Conservation (phyloP, 2,797 vertebrate species). For the Oceanodroma leucorhoa region DNA sequence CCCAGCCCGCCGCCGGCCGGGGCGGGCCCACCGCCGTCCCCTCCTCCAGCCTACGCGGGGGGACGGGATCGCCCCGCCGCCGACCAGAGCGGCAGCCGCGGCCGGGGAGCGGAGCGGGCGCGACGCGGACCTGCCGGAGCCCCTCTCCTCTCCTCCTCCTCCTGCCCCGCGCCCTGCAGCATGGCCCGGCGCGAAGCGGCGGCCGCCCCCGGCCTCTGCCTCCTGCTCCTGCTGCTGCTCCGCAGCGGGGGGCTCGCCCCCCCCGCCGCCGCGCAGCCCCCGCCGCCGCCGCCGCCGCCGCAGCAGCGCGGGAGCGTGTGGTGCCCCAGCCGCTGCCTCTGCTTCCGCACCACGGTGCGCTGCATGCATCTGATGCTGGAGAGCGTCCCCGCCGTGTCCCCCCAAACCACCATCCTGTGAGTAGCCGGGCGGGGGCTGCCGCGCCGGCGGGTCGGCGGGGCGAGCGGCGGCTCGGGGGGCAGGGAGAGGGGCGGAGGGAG, state of each 20-base stretch:
- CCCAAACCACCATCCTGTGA: conserved; percentile 95
- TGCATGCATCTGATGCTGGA: conserved; percentile 97
- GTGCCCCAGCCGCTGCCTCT: conserved; percentile 94
- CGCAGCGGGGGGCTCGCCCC: conserved; percentile 61
- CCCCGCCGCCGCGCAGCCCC: conserved; percentile 61
- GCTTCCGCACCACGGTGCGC: conserved; percentile 94
- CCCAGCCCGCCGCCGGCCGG: neutral
- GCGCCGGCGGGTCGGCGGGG: neutral
- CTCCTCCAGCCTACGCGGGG: neutral
- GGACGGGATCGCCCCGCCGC: neutral
- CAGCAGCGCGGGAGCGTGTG: conserved; percentile 61
- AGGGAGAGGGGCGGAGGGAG: neutral
- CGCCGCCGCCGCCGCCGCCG: neutral
- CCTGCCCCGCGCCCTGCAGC: neutral
- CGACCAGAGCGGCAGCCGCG: neutral
- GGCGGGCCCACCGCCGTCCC: conserved; percentile 27
- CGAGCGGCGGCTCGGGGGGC: neutral
- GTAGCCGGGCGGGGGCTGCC: conserved; percentile 58
- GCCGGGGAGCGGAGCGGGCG: conserved; percentile 8
- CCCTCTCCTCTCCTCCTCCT: neutral
- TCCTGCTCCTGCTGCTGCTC: conserved; percentile 55
- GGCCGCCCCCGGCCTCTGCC: conserved; percentile 69
- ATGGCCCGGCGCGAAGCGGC: conserved; percentile 62
- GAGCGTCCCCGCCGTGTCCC: conserved; percentile 85
- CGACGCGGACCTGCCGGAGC: neutral